A percentile compares a stretch with the other conserved stretches of the same genome.
Evolutionary conservation across 2,888 invertebrate genomes (phyloP).

Genomic region (Euphydryas editha): DNA sequence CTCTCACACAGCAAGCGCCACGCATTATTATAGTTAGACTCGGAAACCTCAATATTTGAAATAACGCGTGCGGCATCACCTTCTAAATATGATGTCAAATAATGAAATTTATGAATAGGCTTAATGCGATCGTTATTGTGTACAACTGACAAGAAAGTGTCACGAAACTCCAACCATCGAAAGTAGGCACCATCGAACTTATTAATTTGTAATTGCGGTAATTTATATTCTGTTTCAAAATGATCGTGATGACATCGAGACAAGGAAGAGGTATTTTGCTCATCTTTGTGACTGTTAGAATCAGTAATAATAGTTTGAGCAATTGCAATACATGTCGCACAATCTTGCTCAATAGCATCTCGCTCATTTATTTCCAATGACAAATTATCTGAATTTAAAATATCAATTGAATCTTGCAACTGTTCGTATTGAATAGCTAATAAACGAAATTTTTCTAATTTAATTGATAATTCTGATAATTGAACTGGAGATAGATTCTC

Average conservation of each 20-base stretch:
- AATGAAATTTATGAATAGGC: conserved; percentile 37
- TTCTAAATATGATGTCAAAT: conserved; percentile 35
- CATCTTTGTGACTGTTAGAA: not conserved
- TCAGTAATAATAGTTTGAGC: not conserved
- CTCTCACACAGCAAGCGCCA: conserved; percentile 35
- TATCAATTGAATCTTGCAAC: conserved; percentile 7
- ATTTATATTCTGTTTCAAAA: conserved; percentile 16
- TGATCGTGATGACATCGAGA: conserved; percentile 9
- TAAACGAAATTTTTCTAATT: conserved; percentile 10
- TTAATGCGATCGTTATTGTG: conserved; percentile 16
- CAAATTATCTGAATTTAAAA: conserved; percentile 13
- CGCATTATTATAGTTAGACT: conserved; percentile 31
- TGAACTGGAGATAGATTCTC: conserved; percentile 1
- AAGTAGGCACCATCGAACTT: conserved; percentile 30
- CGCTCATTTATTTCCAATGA: conserved; percentile 7
- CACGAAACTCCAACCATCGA: conserved; percentile 32
- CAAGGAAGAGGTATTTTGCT: conserved; percentile 1
- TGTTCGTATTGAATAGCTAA: conserved; percentile 12
- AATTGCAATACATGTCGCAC: not conserved
- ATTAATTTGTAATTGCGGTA: conserved; percentile 28
- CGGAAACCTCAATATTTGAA: conserved; percentile 27
- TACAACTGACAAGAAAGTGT: conserved; percentile 13
- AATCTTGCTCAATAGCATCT: conserved; percentile 6
- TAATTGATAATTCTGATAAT: conserved; percentile 7
- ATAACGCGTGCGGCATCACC: conserved; percentile 32